Evolutionary conservation across 2,888 invertebrate genomes (phyloP).

Genomic region (Dexiosoma caninum): DNA sequence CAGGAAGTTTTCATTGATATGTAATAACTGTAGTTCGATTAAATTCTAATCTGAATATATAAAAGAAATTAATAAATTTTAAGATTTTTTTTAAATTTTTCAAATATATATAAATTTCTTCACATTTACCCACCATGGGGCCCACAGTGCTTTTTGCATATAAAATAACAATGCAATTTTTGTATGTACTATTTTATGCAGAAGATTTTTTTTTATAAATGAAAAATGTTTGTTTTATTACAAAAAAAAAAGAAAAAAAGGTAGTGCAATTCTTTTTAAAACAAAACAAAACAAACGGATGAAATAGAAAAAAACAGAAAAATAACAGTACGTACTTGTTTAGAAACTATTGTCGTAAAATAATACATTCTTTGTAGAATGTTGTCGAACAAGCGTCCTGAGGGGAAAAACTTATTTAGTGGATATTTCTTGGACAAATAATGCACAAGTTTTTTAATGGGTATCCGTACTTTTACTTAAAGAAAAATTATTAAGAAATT

Average conservation of each 20-base stretch:
- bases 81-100: no score
- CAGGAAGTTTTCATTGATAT: no score
- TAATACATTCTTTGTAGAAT: background rate
- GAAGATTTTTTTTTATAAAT: conserved; percentile 22
- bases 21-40: no score
- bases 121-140: background rate
- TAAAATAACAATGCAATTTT: conserved; percentile 17
- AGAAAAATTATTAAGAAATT: no score
- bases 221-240: conserved; percentile 41
- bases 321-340: background rate
- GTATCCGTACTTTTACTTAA: no score
- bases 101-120: background rate
- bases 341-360: conserved; percentile 20
- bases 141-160: conserved; percentile 7
- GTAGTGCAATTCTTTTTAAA: conserved; percentile 39
- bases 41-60: no score
- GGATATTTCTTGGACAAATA: background rate
- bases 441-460: no score
- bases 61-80: no score
- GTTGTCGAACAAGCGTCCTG: background rate
- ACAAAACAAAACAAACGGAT: conserved; percentile 41
- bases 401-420: background rate
- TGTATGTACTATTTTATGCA: conserved; percentile 16
- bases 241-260: conserved; percentile 17
- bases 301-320: conserved; percentile 19